Percentiles rank a stretch among this genome's conserved stretches.
Evolutionary conservation across 2,888 invertebrate species (phyloP).

Genomic region (Agrenia bidenticulata): DNA sequence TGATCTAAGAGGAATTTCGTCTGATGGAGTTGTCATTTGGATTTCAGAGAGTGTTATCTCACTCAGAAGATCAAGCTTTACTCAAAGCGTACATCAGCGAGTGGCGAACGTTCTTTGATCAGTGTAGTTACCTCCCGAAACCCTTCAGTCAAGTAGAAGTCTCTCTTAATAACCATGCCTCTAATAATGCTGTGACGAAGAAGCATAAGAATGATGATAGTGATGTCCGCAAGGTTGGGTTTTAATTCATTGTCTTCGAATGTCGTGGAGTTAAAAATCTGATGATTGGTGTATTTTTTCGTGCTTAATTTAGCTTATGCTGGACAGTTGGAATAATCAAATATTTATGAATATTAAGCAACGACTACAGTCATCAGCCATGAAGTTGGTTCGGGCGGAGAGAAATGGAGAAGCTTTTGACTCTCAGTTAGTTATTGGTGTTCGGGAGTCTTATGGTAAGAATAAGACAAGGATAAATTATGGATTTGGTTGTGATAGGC

Average conservation of each 20-base stretch:
- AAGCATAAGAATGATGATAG: slow-evolving; percentile 75
- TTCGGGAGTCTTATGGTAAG: slow-evolving; percentile 92
- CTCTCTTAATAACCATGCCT: slow-evolving; percentile 65
- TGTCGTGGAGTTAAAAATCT: slow-evolving; percentile 10
- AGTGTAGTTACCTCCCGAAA: slow-evolving; percentile 93
- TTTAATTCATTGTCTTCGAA: too few relatives aligned
- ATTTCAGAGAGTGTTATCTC: slow-evolving; percentile 73
- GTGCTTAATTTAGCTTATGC: slow-evolving; percentile 74
- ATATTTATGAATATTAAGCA: slow-evolving; percentile 95
- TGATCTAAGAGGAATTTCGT: not conserved
- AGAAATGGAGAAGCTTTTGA: slow-evolving; percentile 97
- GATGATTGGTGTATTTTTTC: not conserved
- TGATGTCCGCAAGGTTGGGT: slow-evolving; percentile 81
- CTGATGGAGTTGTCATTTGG: slow-evolving; percentile 14
- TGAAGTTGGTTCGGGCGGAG: slow-evolving; percentile 95
- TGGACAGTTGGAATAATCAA: slow-evolving; percentile 97
- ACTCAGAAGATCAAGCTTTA: slow-evolving; percentile 91
- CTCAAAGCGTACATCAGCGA: slow-evolving; percentile 95
- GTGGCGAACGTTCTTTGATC: slow-evolving; percentile 97
- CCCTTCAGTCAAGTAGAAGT: slow-evolving; percentile 92
- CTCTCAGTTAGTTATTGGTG: slow-evolving; percentile 94
- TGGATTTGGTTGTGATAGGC: too few relatives aligned
- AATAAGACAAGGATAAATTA: slow-evolving; percentile 1
- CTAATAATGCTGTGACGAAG: slow-evolving; percentile 63
- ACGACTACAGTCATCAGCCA: slow-evolving; percentile 89